Conservation (phyloP, 2,888 invertebrate species). For the Cloeon dipterum region DNA sequence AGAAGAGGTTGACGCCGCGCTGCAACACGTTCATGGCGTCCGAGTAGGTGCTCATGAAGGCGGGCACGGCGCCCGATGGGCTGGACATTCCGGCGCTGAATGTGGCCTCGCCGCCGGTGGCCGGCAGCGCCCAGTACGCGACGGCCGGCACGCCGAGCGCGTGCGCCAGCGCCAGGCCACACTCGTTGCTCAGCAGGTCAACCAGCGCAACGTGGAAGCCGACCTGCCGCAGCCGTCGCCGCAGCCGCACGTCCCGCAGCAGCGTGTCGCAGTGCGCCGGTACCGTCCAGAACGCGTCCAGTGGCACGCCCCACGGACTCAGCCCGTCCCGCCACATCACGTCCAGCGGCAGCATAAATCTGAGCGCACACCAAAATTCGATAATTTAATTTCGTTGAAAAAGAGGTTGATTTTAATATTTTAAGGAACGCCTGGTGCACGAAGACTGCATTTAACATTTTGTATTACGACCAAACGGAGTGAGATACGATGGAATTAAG, state of each 20-base stretch:
- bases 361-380: constrained; percentile 11
- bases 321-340: constrained; percentile 6
- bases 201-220: constrained; percentile 13
- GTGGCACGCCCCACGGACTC: constrained; percentile 8
- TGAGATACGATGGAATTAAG: too few species aligned
- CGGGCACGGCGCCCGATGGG: constrained; percentile 11
- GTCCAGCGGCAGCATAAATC: constrained; percentile 8
- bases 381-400: too few species aligned
- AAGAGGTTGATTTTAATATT: too few species aligned
- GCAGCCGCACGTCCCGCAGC: constrained; percentile 7
- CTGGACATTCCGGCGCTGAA: constrained; percentile 13
- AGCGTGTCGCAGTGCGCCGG: constrained; percentile 12
- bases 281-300: constrained; percentile 12
- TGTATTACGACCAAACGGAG: too few species aligned
- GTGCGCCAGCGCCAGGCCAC: constrained; percentile 13
- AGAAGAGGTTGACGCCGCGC: constrained; percentile 11
- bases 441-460: too few species aligned
- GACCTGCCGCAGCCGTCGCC: constrained; percentile 7
- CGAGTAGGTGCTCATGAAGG: constrained; percentile 11
- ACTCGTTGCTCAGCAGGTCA: constrained; percentile 14
- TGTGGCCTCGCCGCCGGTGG: constrained; percentile 13
- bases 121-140: constrained; percentile 15
- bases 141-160: constrained; percentile 13
- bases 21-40: constrained; percentile 13
- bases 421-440: too few species aligned